A percentile compares a stretch with the other conserved stretches of the same genome.
These are phyloP conservation scores for Gryon sp. DNA, from an alignment of 1,140 invertebrate species.

Conservation along the genomic window DNA sequence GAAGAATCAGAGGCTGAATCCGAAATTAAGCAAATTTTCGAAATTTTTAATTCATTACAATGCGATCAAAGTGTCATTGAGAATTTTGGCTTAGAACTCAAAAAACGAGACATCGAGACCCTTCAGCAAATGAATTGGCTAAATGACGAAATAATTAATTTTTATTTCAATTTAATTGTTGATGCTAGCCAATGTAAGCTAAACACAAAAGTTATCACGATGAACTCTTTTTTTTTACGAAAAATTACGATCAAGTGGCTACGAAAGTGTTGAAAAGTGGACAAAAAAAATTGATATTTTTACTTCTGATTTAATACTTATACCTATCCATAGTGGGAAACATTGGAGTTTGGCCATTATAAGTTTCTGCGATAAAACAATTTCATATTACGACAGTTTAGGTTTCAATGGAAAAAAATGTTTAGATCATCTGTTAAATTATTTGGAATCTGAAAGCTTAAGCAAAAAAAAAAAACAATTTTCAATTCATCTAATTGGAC, in stretches of 20 bases:
- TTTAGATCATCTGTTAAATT: conserved; percentile 85
- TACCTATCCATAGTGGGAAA: conserved; percentile 95
- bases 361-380: conserved; percentile 87
- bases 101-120: too few relatives aligned
- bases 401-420: conserved; percentile 83
- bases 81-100: too few relatives aligned
- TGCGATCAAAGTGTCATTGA: too few relatives aligned
- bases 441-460: conserved; percentile 89
- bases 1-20: too few relatives aligned
- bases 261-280: conserved; percentile 89
- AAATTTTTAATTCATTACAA: too few relatives aligned
- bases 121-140: too few relatives aligned
- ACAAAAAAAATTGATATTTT: conserved; percentile 95
- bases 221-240: conserved; percentile 99
- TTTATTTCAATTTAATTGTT: too few relatives aligned
- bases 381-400: conserved; percentile 97
- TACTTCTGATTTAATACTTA: conserved; percentile 87
- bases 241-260: conserved; percentile 87
- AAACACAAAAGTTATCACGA: too few relatives aligned
- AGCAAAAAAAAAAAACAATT: conserved; percentile 90
- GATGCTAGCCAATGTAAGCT: too few relatives aligned
- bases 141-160: too few relatives aligned
- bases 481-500: conserved; percentile 87
- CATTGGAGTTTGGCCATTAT: conserved; percentile 98
- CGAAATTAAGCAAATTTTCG: too few relatives aligned